A percentile compares a stretch with the other conserved stretches of the same genome.
These are phyloP conservation scores for Physella acuta DNA, from an alignment of 1,140 invertebrate species.

Conservation along the genomic window DNA sequence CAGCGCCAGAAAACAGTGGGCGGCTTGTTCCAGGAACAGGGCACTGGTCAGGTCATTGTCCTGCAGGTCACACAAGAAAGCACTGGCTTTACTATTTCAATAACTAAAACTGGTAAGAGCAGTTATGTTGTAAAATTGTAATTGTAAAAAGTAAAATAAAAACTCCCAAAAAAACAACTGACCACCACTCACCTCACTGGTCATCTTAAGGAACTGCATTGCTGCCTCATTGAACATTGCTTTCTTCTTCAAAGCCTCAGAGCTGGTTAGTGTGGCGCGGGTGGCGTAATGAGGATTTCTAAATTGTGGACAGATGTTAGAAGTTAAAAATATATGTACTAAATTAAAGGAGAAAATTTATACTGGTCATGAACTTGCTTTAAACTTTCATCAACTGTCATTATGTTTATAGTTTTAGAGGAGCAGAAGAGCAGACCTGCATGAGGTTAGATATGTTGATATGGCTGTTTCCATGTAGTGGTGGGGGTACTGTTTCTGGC, in stretches of 20 bases:
- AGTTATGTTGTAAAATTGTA: background rate
- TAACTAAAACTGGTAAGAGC: background rate
- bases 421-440: too few species aligned
- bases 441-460: constrained; percentile 82
- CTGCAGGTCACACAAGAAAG: constrained; percentile 32
- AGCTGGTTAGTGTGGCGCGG: constrained; percentile 82
- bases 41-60: constrained; percentile 72
- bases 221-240: constrained; percentile 84
- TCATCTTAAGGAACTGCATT: constrained; percentile 90
- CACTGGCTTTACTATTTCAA: background rate
- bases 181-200: constrained; percentile 73
- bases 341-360: too few species aligned
- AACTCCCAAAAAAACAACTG: background rate
- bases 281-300: constrained; percentile 88
- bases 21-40: constrained; percentile 89
- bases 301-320: constrained; percentile 48
- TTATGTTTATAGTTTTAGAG: too few species aligned
- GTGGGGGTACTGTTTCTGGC: constrained; percentile 61
- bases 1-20: constrained; percentile 82
- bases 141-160: background rate
- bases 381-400: too few species aligned
- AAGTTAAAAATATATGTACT: too few species aligned
- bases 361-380: too few species aligned
- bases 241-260: constrained; percentile 79
- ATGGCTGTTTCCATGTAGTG: constrained; percentile 95